Evolutionary conservation across 64 coral and sea anemone species (phyloP).

Genomic region (Trachythela sp.): DNA sequence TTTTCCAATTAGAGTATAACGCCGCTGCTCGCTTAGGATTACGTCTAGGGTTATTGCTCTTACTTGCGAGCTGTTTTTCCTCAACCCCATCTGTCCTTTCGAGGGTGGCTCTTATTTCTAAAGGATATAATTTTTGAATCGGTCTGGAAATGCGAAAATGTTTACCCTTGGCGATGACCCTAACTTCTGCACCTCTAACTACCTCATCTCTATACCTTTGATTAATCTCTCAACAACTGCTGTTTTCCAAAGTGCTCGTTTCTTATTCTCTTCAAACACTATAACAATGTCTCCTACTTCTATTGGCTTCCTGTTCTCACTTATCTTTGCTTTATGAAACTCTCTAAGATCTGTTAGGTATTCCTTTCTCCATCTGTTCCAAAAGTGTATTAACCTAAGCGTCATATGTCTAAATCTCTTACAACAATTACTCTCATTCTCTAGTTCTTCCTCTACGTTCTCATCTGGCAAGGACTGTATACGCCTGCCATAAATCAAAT

Average conservation of each 20-base stretch:
- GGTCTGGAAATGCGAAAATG: neutral
- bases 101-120: conserved; percentile 12
- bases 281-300: neutral
- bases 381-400: neutral
- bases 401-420: neutral
- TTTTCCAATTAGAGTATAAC: conserved; percentile 14
- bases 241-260: conserved; percentile 2
- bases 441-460: neutral
- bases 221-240: conserved; percentile 19
- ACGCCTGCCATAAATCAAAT: neutral
- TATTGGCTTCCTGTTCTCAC: neutral
- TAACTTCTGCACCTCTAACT: conserved; percentile 5
- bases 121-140: conserved; percentile 2
- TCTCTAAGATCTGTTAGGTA: conserved; percentile 1
- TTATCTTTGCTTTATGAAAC: neutral
- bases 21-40: conserved; percentile 14
- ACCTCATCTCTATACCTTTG: neutral
- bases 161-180: neutral
- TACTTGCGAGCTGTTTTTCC: neutral
- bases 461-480: neutral
- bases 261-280: conserved; percentile 17
- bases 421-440: neutral
- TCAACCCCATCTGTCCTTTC: neutral
- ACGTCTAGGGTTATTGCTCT: neutral
- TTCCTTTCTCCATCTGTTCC: conserved; percentile 14